Evolutionary conservation across 1,140 invertebrate species (phyloP), one percentile per base, ranked within the genome.

Genomic region (Drosophila bifasciata): DNA sequence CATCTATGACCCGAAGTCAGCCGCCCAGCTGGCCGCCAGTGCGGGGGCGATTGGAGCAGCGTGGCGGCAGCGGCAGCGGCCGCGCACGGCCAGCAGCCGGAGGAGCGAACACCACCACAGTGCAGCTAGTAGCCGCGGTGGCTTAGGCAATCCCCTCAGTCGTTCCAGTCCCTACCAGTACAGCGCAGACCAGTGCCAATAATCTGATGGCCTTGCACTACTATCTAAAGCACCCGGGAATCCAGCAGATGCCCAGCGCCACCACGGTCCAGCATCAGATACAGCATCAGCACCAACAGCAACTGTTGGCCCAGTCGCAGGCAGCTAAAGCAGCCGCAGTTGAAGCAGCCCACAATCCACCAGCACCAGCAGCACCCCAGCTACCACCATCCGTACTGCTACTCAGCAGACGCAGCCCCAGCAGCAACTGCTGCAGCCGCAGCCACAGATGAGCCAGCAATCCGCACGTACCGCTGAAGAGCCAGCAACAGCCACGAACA

Each of bases 201-300:
- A 81, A 88, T 50, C 53, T 91, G 40, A 91, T 91, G 90, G 86
- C 90, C 4, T 58, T 91, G 49, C 90, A 91, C n/a, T 91, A 91
- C 61, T 91, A 91, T 74, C 67, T 91, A 15, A 91, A 91, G 17
- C 86, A 91, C 81, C 90, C 88, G 41, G 83, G 66, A 43, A 60
- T 67, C 5, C 56, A 72, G 50, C 66, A 58, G 59, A 53, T 78
- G 49, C 49, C 39, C 36, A 66, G 11, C 70, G 74, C 4, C 64
- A 70, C 7, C 58, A 69, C 32, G 11, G 32, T 36, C 7, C 75
- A 66, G 13, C 71, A 70, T n/a, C 67, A 67, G n/a, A 70, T 75
- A 3, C 60, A 79, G 8, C 74, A 74, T 51, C 81, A 76, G 32
- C 73, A 86, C 43, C 78, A 86, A 16, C 76, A 86, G 44, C 71